Percentiles rank a stretch among this genome's conserved stretches.
These are phyloP conservation scores for Betta splendens DNA, from an alignment of 2,797 vertebrate species.

Conservation along the genomic window DNA sequence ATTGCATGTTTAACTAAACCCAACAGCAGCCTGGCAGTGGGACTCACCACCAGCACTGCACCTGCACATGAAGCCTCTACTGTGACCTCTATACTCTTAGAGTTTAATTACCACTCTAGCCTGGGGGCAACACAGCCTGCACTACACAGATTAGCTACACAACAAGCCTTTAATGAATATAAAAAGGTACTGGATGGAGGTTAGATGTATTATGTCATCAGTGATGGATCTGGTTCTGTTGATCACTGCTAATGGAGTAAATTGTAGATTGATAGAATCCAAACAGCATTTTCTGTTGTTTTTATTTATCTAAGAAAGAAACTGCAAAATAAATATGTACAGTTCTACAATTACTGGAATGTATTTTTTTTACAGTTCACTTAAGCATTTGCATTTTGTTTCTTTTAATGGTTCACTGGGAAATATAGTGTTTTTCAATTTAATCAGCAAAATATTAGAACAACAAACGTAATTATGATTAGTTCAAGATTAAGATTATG, in stretches of 20 bases:
- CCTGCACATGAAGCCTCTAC: conserved; percentile 9
- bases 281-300: conserved; percentile 1
- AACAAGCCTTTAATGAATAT: conserved; percentile 59
- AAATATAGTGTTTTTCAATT: too few relatives aligned
- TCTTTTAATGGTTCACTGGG: too few relatives aligned
- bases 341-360: background rate
- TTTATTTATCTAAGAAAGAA: background rate
- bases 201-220: conserved; percentile 25
- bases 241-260: conserved; percentile 35
- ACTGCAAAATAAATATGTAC: background rate
- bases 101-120: conserved; percentile 60
- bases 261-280: conserved; percentile 22
- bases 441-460: background rate
- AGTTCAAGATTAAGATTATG: too few relatives aligned
- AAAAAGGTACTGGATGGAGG: conserved; percentile 37
- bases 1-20: conserved; percentile 17
- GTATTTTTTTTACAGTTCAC: too few relatives aligned
- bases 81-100: conserved; percentile 43
- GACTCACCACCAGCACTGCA: conserved; percentile 20
- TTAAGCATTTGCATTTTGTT: too few relatives aligned
- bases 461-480: too few relatives aligned
- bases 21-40: conserved; percentile 22
- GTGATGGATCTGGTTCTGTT: conserved; percentile 57
- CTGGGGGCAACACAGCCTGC: conserved; percentile 47
- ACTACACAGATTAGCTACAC: conserved; percentile 65